Percentiles rank a stretch among this genome's conserved stretches.
Evolutionary conservation across 1,140 invertebrate species (phyloP).

Genomic region (Cydia pomonella): DNA sequence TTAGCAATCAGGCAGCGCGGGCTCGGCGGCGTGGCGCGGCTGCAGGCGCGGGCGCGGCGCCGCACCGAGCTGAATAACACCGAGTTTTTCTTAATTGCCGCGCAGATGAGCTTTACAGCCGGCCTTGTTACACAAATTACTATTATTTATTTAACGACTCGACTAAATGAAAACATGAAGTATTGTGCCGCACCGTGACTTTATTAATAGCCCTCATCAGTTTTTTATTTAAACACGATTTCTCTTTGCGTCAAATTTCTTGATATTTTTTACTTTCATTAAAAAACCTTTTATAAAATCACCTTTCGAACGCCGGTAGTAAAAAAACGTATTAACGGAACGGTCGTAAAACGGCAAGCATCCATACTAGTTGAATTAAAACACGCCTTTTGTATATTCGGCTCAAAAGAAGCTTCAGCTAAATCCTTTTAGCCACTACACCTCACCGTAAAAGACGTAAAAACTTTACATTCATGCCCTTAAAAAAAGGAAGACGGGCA

Average conservation of each 20-base stretch:
- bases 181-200: slow-evolving; percentile 41
- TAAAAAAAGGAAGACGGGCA: slow-evolving; percentile 57
- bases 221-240: slow-evolving; percentile 12
- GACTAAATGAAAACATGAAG: slow-evolving; percentile 62
- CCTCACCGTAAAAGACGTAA: slow-evolving; percentile 60
- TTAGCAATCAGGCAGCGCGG: slow-evolving; percentile 63
- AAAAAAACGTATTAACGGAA: slow-evolving; percentile 25
- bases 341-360: slow-evolving; percentile 23
- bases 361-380: slow-evolving; percentile 26
- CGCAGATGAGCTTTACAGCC: slow-evolving; percentile 61
- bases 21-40: slow-evolving; percentile 40
- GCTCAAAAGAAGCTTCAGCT: slow-evolving; percentile 18
- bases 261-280: slow-evolving; percentile 39
- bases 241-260: background rate
- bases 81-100: slow-evolving; percentile 65
- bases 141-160: slow-evolving; percentile 58
- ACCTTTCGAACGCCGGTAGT: slow-evolving; percentile 23
- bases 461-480: slow-evolving; percentile 58
- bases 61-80: slow-evolving; percentile 52
- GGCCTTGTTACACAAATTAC: slow-evolving; percentile 58
- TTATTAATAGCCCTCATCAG: slow-evolving; percentile 20
- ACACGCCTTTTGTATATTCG: slow-evolving; percentile 1
- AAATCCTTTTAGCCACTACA: slow-evolving; percentile 48
- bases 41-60: slow-evolving; percentile 43
- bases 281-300: slow-evolving; percentile 34